Evolutionary conservation across 2,113 vertebrate genomes (phyloP).

Genomic region (Ammospiza nelsoni): DNA sequence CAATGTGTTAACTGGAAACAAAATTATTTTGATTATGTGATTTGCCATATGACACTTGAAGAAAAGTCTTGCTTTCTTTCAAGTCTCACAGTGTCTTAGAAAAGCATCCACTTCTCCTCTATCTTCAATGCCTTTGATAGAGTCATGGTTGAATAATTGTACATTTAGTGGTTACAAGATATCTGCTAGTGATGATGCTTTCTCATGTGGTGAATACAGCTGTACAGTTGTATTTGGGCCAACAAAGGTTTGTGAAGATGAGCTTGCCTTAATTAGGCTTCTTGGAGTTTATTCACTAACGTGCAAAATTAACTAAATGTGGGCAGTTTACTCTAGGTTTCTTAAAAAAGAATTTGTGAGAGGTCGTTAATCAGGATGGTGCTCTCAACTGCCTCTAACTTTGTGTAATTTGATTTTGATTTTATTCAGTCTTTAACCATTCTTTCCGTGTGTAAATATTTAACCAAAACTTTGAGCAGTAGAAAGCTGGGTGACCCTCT

Average conservation of each 20-base stretch:
- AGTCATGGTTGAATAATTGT: background rate
- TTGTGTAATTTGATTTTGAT: background rate
- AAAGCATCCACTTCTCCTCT: background rate
- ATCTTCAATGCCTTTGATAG: background rate
- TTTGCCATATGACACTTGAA: background rate
- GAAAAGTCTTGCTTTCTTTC: background rate
- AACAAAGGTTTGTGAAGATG: background rate
- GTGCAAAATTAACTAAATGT: constrained; percentile 22
- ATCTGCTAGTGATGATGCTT: background rate
- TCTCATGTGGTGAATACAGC: constrained; percentile 30
- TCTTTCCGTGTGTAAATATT: background rate
- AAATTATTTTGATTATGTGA: background rate
- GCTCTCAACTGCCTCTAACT: background rate
- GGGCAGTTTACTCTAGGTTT: background rate
- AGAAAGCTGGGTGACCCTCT: background rate
- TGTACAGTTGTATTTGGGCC: constrained; percentile 22
- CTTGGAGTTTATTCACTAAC: constrained; percentile 8
- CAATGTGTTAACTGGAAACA: background rate
- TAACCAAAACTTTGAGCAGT: background rate
- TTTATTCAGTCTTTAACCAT: background rate
- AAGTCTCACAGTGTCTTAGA: background rate
- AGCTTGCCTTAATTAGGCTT: constrained; percentile 26
- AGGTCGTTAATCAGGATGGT: background rate
- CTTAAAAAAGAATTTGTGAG: background rate
- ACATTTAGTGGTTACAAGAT: background rate